These are phyloP conservation scores for Nephila pilipes DNA, from an alignment of 1,140 invertebrate species.

Conservation along the genomic window DNA sequence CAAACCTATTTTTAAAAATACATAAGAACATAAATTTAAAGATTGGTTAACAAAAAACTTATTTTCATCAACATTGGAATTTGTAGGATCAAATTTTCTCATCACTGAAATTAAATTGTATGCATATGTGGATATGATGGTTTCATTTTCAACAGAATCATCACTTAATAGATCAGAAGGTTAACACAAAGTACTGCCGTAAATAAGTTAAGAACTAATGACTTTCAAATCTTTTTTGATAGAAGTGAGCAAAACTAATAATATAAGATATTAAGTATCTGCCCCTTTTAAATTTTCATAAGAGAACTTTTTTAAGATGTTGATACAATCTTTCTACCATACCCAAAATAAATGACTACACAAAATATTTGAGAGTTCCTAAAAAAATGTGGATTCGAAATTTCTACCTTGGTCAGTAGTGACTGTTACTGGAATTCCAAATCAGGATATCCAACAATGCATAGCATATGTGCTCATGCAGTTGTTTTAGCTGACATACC, in stretches of 20 bases:
- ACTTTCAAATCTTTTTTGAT: constrained; percentile 79
- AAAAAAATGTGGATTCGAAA: constrained; percentile 79
- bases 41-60: background rate
- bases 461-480: constrained; percentile 79
- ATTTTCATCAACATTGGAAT: background rate
- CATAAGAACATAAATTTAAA: background rate
- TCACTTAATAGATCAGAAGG: constrained; percentile 76
- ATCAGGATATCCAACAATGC: constrained; percentile 80
- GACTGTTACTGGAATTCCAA: constrained; percentile 79
- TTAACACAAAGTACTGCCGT: constrained; percentile 75
- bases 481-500: constrained; percentile 80
- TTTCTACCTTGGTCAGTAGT: constrained; percentile 82
- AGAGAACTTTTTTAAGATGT: constrained; percentile 79
- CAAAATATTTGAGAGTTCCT: constrained; percentile 60
- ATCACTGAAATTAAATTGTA: constrained; percentile 6
- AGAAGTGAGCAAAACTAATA: constrained; percentile 79
- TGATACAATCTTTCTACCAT: constrained; percentile 81
- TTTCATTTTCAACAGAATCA: background rate
- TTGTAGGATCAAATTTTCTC: background rate
- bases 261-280: constrained; percentile 80
- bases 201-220: constrained; percentile 78
- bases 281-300: constrained; percentile 77
- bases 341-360: constrained; percentile 80
- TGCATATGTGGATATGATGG: background rate
- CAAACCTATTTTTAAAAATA: constrained; percentile 1